Base-by-base conservation (phyloP, 2,888 invertebrate species). In the Epinotia bilunana region DNA sequence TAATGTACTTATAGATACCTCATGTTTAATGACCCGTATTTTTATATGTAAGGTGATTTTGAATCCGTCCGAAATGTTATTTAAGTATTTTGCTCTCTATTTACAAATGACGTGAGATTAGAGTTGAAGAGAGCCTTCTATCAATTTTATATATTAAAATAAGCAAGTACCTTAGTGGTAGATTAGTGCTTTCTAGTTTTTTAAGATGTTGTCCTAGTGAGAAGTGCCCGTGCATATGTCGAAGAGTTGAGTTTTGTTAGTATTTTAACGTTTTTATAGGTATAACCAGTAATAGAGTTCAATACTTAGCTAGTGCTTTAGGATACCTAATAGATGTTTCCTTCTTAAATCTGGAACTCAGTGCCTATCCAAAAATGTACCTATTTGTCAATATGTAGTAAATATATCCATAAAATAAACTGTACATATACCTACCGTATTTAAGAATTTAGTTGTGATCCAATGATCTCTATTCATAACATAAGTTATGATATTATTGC, bases 1-100 rank as follows among this genome's bases (percentile, higher is more conserved):
- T 16, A 60, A 57, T 39, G 33, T n/a, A n/a, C n/a, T n/a, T n/a
- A n/a, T 33, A 53, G 53, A 61, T 6, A 71, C 49, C 49, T 61
- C 20, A 53, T 71, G 13, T 58, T 69, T 55, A 23, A 58, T 43
- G 39, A 57, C 39, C 57, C 23, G 16, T 68, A 60, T 53, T 13
- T 57, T 18, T 16, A 46, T 28, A 39, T 39, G 39, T 39, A 39
- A 60, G 46, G 69, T 60, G 58, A 60, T 69, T 46, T n/a, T n/a
- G 11, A 43, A 46, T 46, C 69, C 69, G 69, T 60, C 69, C 58
- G 46, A 46, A 46, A 46, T 69, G 58, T 60, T 60, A 60, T 60
- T 69, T 69, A n/a, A n/a, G n/a, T n/a, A 60, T 69, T 20, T 2
- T 28, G 69, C 28, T 68, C 68, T 68, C 43, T 69, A 69, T 69